Evolutionary conservation across 2,113 vertebrate genomes (phyloP).

Genomic region (Thamnaconus septentrionalis): DNA sequence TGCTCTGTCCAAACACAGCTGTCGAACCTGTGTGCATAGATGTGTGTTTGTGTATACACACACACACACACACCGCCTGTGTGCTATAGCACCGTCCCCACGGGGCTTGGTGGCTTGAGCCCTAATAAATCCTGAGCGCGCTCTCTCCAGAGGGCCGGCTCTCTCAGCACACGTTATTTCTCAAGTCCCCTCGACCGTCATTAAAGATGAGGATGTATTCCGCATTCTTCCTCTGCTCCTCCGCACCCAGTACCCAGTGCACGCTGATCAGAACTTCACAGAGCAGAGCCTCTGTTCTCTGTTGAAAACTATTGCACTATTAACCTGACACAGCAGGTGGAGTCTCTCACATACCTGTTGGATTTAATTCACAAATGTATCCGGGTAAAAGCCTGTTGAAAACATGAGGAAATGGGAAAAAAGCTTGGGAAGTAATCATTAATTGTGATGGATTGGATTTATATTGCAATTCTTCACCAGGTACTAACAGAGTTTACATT

Average conservation of each 20-base stretch:
- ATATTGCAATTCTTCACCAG: no score
- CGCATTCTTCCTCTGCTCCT: conserved; percentile 46
- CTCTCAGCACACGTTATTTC: conserved; percentile 71
- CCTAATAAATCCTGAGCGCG: conserved; percentile 61
- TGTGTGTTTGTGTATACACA: conserved; percentile 18
- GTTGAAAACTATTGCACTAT: no score
- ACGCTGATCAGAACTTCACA: no score
- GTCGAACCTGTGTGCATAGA: conserved; percentile 41
- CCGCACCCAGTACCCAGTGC: background rate
- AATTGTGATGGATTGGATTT: no score
- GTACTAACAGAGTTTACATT: no score
- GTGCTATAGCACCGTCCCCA: conserved; percentile 34
- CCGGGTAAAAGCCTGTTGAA: no score
- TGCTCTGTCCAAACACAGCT: conserved; percentile 74
- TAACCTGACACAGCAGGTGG: no score
- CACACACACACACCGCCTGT: conserved; percentile 32
- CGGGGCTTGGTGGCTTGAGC: conserved; percentile 31
- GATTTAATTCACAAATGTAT: no score
- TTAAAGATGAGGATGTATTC: conserved; percentile 50
- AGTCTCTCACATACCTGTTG: no score
- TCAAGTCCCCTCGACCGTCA: conserved; percentile 50
- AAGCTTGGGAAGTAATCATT: no score
- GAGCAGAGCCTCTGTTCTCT: no score
- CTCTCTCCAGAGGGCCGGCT: conserved; percentile 45
- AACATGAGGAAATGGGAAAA: no score